phyloP scores from a whole-genome alignment of 2,797 vertebrate genomes.

The Bovichtus variegatus region DNA sequence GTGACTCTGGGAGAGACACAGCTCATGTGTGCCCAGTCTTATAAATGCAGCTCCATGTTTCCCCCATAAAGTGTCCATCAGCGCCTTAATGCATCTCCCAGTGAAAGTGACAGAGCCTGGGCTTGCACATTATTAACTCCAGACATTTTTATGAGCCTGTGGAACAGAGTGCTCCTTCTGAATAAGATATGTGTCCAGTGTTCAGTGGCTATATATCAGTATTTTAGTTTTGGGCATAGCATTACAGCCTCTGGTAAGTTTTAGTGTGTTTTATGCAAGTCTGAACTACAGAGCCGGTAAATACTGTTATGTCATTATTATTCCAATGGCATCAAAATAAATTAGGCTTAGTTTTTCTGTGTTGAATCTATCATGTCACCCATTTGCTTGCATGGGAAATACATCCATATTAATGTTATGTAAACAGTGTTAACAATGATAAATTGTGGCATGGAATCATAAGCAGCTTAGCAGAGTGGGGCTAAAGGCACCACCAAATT shows the following conservation, averaged over 20 bases:
- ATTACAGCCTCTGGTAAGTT: conserved; percentile 43
- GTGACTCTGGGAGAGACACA: conserved; percentile 69
- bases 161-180: conserved; percentile 74
- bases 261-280: conserved; percentile 32
- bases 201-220: conserved; percentile 53
- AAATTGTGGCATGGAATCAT: conserved; percentile 67
- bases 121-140: conserved; percentile 80
- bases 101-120: conserved; percentile 75
- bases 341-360: conserved; percentile 43
- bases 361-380: conserved; percentile 53
- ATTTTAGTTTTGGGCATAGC: conserved; percentile 46
- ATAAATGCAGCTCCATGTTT: conserved; percentile 79
- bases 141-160: conserved; percentile 78
- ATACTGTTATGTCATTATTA: conserved; percentile 41
- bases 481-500: conserved; percentile 71
- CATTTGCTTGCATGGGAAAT: conserved; percentile 52
- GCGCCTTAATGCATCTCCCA: conserved; percentile 77
- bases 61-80: conserved; percentile 81
- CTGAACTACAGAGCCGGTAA: conserved; percentile 35
- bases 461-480: conserved; percentile 64
- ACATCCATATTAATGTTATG: conserved; percentile 72
- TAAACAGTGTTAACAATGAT: conserved; percentile 72
- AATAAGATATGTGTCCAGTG: conserved; percentile 73
- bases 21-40: conserved; percentile 63
- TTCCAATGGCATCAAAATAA: conserved; percentile 41